These are phyloP conservation scores for Parazoanthus darwini DNA, from an alignment of 92 coral and sea anemone species.

Conservation along the genomic window DNA sequence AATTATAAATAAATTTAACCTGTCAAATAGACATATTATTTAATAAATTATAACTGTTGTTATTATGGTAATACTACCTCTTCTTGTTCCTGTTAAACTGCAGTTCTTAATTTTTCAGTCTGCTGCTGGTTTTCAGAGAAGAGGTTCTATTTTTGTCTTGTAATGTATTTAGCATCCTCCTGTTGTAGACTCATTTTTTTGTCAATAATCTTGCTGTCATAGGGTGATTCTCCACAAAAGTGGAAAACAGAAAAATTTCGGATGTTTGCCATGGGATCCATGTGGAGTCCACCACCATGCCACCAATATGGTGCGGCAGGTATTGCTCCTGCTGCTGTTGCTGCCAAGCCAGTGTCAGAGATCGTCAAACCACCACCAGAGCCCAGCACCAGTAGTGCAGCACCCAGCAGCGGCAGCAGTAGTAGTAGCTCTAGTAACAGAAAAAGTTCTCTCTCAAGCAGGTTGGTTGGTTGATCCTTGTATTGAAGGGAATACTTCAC, in stretches of 20 bases:
- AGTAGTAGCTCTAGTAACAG: constrained; percentile 35
- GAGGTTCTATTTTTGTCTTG: background rate
- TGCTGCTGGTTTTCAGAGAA: no score
- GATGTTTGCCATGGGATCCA: constrained; percentile 86
- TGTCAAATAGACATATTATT: no score
- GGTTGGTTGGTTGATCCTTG: background rate
- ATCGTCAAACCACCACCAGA: constrained; percentile 39
- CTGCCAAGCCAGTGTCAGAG: constrained; percentile 29
- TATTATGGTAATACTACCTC: no score
- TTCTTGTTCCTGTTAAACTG: background rate
- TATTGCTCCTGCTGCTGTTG: constrained; percentile 16
- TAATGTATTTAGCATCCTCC: no score
- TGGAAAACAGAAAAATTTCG: constrained; percentile 92
- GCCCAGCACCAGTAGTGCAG: constrained; percentile 36
- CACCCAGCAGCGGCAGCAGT: constrained; percentile 6
- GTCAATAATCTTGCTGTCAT: background rate
- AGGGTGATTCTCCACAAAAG: constrained; percentile 97
- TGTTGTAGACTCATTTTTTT: background rate
- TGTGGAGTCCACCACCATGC: constrained; percentile 94
- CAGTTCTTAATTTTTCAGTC: background rate
- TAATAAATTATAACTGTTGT: background rate
- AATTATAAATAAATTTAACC: no score
- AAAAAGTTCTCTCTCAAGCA: constrained; percentile 42
- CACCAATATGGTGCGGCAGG: constrained; percentile 53
- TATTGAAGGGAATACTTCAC: background rate